These are phyloP conservation scores for Panagrolaimus sp. DNA, from an alignment of 1,140 invertebrate species.

Conservation along the genomic window DNA sequence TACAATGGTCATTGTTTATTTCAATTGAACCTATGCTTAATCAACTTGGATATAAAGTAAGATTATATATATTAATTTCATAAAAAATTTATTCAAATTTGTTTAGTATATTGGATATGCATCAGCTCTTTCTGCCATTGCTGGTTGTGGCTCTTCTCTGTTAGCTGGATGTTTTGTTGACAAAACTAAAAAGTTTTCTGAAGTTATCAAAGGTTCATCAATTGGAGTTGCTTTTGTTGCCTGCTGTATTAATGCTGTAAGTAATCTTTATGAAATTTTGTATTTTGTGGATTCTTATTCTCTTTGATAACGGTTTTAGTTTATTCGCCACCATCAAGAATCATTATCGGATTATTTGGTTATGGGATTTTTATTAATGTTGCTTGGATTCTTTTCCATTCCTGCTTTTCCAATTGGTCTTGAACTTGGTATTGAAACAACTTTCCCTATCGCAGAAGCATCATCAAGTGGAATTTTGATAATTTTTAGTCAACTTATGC, in stretches of 20 bases:
- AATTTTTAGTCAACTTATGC: slow-evolving; percentile 41
- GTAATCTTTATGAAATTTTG: slow-evolving; percentile 11
- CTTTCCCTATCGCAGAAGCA: slow-evolving; percentile 44
- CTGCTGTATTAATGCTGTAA: slow-evolving; percentile 27
- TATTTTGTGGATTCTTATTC: background rate
- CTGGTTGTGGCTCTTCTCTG: slow-evolving; percentile 34
- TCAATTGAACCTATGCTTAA: slow-evolving; percentile 41
- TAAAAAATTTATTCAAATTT: slow-evolving; percentile 3
- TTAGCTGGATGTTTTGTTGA: slow-evolving; percentile 40
- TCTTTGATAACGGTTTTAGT: slow-evolving; percentile 42
- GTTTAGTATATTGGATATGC: slow-evolving; percentile 35
- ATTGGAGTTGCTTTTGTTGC: slow-evolving; percentile 43
- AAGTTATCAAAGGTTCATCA: slow-evolving; percentile 43
- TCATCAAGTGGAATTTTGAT: slow-evolving; percentile 37
- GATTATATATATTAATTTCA: too few species aligned
- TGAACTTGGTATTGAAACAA: slow-evolving; percentile 47
- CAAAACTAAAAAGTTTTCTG: slow-evolving; percentile 43
- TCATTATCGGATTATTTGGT: slow-evolving; percentile 23
- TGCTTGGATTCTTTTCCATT: slow-evolving; percentile 44
- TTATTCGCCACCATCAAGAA: slow-evolving; percentile 29
- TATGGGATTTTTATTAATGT: slow-evolving; percentile 30
- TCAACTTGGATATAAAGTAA: slow-evolving; percentile 33
- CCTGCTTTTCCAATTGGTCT: slow-evolving; percentile 47
- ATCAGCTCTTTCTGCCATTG: slow-evolving; percentile 40
- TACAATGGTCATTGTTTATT: slow-evolving; percentile 49